Conservation (phyloP, 1,140 invertebrate genomes). For the Ladona fulva region DNA sequence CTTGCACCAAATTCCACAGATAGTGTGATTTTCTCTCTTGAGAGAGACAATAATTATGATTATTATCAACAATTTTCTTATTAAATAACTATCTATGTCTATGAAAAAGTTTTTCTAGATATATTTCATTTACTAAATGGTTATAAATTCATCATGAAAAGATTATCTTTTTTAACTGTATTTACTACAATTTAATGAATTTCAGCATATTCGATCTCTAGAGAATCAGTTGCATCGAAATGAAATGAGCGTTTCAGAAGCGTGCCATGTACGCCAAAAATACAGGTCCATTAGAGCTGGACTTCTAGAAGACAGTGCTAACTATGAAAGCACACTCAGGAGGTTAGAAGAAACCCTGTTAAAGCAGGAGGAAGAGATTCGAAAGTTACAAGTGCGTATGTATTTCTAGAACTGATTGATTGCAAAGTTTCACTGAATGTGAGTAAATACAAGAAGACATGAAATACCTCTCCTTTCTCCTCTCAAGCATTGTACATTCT, state of each 20-base stretch:
- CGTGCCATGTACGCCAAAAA: conserved; percentile 64
- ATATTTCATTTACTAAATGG: too few relatives aligned
- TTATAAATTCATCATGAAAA: too few relatives aligned
- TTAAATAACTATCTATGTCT: too few relatives aligned
- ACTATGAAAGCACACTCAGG: conserved; percentile 52
- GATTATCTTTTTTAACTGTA: too few relatives aligned
- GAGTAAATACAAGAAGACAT: too few relatives aligned
- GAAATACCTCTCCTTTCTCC: too few relatives aligned
- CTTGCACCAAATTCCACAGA: too few relatives aligned
- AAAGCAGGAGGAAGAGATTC: conserved; percentile 59
- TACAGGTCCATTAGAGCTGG: conserved; percentile 60
- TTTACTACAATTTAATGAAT: neutral
- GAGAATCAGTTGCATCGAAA: conserved; percentile 68
- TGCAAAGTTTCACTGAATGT: too few relatives aligned
- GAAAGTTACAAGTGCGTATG: conserved; percentile 47
- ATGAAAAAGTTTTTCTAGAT: too few relatives aligned
- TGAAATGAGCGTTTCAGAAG: conserved; percentile 68
- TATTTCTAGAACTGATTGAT: neutral
- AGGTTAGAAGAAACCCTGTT: conserved; percentile 53
- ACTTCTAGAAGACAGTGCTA: conserved; percentile 56
- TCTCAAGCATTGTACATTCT: neutral
- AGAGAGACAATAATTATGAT: too few relatives aligned
- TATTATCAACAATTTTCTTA: too few relatives aligned
- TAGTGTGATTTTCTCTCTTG: too few relatives aligned
- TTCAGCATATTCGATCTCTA: conserved; percentile 30